phyloP scores from a whole-genome alignment of 2,888 invertebrate species.

The Cryptocephalus moraei region DNA sequence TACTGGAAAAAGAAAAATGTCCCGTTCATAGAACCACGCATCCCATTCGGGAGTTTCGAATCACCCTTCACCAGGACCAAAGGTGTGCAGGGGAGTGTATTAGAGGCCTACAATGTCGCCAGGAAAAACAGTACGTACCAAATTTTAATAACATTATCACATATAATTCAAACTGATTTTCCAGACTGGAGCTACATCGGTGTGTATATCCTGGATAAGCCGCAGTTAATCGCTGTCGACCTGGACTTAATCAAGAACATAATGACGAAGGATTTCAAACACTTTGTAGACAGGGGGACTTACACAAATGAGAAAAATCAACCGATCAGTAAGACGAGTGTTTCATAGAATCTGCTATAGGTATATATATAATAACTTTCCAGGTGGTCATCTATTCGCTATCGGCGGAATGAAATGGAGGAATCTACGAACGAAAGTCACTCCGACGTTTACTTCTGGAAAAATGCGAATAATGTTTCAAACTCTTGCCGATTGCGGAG shows the following conservation, averaged over 20 bases:
- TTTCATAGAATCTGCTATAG: too few species aligned
- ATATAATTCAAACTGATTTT: too few species aligned
- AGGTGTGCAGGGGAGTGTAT: neutral
- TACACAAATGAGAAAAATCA: slow-evolving; percentile 26
- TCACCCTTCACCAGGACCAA: neutral
- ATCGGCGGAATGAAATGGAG: slow-evolving; percentile 48
- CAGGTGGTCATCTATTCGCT: slow-evolving; percentile 44
- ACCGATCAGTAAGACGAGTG: slow-evolving; percentile 16
- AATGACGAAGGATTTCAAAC: slow-evolving; percentile 29
- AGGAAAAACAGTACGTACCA: neutral
- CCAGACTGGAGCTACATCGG: slow-evolving; percentile 20
- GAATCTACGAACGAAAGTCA: slow-evolving; percentile 45
- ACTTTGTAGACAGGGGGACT: slow-evolving; percentile 28
- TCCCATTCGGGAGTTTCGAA: slow-evolving; percentile 2
- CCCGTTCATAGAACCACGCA: slow-evolving; percentile 1
- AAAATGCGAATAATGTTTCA: slow-evolving; percentile 53
- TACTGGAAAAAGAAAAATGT: slow-evolving; percentile 2
- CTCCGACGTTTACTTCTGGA: slow-evolving; percentile 52
- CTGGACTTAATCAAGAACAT: slow-evolving; percentile 29
- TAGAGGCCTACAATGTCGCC: neutral
- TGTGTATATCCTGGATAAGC: slow-evolving; percentile 19
- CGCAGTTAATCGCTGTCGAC: slow-evolving; percentile 27
- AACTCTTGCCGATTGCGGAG: slow-evolving; percentile 37
- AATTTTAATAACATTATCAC: neutral
- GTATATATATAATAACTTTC: too few species aligned